These are phyloP conservation scores for Carassius gibelio DNA, from an alignment of 2,113 vertebrate genomes.

Conservation along the genomic window DNA sequence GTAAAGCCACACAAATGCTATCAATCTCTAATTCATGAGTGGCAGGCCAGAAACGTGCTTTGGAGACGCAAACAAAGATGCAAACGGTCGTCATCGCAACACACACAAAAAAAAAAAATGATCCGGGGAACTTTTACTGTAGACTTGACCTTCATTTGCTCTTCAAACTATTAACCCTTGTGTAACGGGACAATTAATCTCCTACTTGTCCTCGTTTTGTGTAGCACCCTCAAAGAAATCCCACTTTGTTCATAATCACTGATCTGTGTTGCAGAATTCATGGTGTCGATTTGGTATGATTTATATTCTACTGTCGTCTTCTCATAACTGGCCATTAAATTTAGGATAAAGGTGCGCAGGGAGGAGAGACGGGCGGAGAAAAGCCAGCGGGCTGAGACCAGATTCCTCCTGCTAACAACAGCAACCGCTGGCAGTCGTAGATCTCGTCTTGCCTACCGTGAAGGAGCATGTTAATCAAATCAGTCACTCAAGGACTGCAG, in stretches of 20 bases:
- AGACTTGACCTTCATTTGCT: background rate
- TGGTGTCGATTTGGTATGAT: slow-evolving; percentile 47
- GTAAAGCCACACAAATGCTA: slow-evolving; percentile 54
- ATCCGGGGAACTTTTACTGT: background rate
- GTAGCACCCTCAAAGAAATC: background rate
- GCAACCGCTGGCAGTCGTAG: slow-evolving; percentile 7
- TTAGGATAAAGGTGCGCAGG: slow-evolving; percentile 6
- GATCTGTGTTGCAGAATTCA: slow-evolving; percentile 49
- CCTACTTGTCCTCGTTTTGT: background rate
- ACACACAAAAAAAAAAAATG: background rate
- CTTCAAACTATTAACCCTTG: background rate
- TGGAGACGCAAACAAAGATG: slow-evolving; percentile 54
- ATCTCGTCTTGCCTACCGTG: slow-evolving; percentile 33
- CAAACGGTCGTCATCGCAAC: background rate
- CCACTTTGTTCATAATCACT: slow-evolving; percentile 39
- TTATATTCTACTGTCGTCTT: slow-evolving; percentile 45
- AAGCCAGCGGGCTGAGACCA: slow-evolving; percentile 10
- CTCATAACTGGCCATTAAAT: slow-evolving; percentile 50
- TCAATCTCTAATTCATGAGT: slow-evolving; percentile 74
- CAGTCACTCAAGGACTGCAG: slow-evolving; percentile 45
- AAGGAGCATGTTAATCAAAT: slow-evolving; percentile 54
- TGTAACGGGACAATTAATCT: background rate
- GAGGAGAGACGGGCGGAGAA: background rate
- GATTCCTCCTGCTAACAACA: slow-evolving; percentile 32
- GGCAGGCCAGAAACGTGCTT: slow-evolving; percentile 62